These are phyloP conservation scores for Rhorus exstirpatorius DNA, from an alignment of 2,888 invertebrate genomes.

Conservation along the genomic window DNA sequence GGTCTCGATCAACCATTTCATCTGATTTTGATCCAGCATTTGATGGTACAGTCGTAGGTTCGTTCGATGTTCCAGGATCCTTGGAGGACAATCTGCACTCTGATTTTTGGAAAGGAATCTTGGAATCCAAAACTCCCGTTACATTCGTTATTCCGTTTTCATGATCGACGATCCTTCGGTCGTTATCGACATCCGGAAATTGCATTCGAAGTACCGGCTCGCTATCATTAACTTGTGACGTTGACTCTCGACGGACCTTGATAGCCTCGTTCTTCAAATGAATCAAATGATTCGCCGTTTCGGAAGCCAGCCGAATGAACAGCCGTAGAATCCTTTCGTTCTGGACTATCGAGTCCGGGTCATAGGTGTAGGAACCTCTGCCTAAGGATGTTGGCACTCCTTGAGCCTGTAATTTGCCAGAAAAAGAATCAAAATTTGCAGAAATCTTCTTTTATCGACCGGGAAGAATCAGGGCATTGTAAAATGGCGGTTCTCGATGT, in stretches of 20 bases:
- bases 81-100: too few species aligned
- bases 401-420: slow-evolving; percentile 50
- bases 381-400: slow-evolving; percentile 8
- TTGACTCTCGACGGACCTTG: background rate
- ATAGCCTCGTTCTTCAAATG: slow-evolving; percentile 58
- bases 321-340: slow-evolving; percentile 70
- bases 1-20: too few species aligned
- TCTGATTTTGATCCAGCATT: background rate
- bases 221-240: background rate
- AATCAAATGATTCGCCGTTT: slow-evolving; percentile 66
- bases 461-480: too few species aligned
- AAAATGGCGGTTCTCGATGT: too few species aligned
- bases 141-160: background rate
- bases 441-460: too few species aligned
- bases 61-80: too few species aligned
- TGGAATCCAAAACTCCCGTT: too few species aligned
- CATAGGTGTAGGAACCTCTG: slow-evolving; percentile 51
- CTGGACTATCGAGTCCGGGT: slow-evolving; percentile 68
- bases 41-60: too few species aligned
- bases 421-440: too few species aligned
- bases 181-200: background rate
- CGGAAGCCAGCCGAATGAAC: slow-evolving; percentile 64
- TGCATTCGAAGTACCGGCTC: background rate
- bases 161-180: background rate
- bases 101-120: too few species aligned